Evolutionary conservation across 2,888 invertebrate genomes (phyloP), one percentile per base, ranked within the genome.

Genomic region (Apodemia mormo): DNA sequence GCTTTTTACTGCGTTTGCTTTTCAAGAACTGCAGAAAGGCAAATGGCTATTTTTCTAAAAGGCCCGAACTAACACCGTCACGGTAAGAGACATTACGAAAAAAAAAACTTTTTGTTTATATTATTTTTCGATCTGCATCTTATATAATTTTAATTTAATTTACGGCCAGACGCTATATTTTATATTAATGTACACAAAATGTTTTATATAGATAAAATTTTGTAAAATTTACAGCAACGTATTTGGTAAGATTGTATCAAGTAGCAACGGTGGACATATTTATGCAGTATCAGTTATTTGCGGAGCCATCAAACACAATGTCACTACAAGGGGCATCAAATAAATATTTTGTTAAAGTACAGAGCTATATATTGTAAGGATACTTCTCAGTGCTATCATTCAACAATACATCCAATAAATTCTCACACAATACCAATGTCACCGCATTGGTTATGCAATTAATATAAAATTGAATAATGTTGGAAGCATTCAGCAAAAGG

Each of bases 371-470:
- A 49, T 61, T 61, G 6, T 61, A 12, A 61, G 33, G 61, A 61
- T 58, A 58, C 78, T 76, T 77, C 75, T 78, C 79, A 79, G 78
- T 85, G 81, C 82, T 81, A 84, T 81, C 22, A 22, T 22, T 22
- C 80, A 82, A 90, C 89, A 91, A 92, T 85, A 84, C 85, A 82
- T 81, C 78, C 83, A 89, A 92, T 92, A 93, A 92, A 93, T 93
- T 83, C 79, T 82, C 83, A 80, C 82, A 85, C 84, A 88, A 87
- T 85, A 80, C 80, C 33, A 74, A 76, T 84, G 89, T 89, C 89
- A 86, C 85, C 87, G 87, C 87, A 88, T 89, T 90, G 85, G 91
- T 88, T 88, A 86, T 83, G 89, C 90, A 91, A 90, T 92, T 90
- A 89, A 85, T 85, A 82, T 79, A 78, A 85, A 82, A 83, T 81